Evolutionary conservation across 2,797 vertebrate species (phyloP).

Genomic region (Mustela erminea): DNA sequence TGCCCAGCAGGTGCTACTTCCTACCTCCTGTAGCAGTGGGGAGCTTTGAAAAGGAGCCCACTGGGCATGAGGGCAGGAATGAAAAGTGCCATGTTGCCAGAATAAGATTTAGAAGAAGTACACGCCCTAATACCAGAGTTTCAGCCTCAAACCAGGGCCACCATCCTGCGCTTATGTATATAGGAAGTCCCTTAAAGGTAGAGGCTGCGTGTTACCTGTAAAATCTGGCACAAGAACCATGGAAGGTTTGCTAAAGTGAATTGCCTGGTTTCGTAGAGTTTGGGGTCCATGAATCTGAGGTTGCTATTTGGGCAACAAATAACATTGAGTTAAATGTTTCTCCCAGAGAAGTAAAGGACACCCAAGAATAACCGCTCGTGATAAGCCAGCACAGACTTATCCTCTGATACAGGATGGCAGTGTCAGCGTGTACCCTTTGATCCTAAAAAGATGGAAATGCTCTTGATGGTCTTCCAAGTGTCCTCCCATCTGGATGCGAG

Average conservation of each 20-base stretch:
- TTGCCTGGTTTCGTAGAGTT: background rate
- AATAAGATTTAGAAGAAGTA: background rate
- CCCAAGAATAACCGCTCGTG: background rate
- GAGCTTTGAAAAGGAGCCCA: background rate
- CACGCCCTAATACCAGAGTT: background rate
- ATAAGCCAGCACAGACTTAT: background rate
- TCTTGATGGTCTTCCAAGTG: background rate
- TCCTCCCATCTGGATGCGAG: background rate
- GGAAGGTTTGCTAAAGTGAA: background rate
- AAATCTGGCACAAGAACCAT: background rate
- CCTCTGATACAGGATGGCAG: background rate
- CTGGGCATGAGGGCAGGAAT: background rate
- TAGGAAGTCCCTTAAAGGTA: background rate
- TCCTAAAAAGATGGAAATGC: background rate
- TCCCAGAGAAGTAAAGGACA: background rate
- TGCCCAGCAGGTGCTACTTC: background rate
- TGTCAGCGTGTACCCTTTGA: background rate
- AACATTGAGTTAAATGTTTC: slow-evolving; percentile 4
- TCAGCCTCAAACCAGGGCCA: background rate
- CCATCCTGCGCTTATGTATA: background rate
- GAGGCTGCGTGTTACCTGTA: background rate
- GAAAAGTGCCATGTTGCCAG: background rate
- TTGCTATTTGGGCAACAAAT: background rate
- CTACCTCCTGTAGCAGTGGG: background rate
- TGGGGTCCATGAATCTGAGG: background rate